A percentile compares a stretch with the other conserved stretches of the same genome.
phyloP scores from a whole-genome alignment of 2,888 invertebrate genomes.

The Drosophila nigritarsus region DNA sequence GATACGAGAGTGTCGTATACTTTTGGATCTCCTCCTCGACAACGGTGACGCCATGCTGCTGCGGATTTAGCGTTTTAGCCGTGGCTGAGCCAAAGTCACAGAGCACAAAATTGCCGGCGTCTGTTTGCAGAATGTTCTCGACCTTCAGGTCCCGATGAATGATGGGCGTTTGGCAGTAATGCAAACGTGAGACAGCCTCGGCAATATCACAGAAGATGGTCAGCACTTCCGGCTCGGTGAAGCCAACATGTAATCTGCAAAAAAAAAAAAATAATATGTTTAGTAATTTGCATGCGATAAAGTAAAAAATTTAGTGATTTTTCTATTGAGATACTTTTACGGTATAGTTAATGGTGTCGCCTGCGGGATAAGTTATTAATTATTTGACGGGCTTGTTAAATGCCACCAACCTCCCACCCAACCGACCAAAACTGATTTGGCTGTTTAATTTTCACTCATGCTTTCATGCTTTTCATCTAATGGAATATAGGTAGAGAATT shows the following conservation, averaged over 20 bases:
- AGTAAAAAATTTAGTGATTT: neutral
- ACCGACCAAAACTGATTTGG: neutral
- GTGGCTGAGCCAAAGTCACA: constrained; percentile 98
- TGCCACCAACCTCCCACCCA: neutral
- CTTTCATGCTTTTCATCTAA: too few species aligned
- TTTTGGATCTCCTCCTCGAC: constrained; percentile 95
- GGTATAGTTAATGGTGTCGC: neutral
- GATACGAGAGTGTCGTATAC: constrained; percentile 95
- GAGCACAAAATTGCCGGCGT: constrained; percentile 92
- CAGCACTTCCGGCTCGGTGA: constrained; percentile 91
- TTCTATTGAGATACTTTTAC: neutral
- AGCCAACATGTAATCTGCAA: constrained; percentile 88
- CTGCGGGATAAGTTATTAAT: neutral
- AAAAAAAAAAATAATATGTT: neutral
- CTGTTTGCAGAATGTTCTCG: constrained; percentile 94
- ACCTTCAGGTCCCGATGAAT: constrained; percentile 97
- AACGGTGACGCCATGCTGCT: constrained; percentile 88
- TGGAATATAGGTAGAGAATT: too few species aligned
- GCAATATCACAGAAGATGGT: constrained; percentile 96
- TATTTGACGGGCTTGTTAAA: neutral
- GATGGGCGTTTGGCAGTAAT: constrained; percentile 96
- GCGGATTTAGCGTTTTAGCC: constrained; percentile 90
- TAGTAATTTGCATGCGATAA: neutral
- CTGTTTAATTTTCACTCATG: too few species aligned
- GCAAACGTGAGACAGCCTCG: constrained; percentile 95